phyloP scores from a whole-genome alignment of 1,140 invertebrate species.

The Drosophila ambigua region DNA sequence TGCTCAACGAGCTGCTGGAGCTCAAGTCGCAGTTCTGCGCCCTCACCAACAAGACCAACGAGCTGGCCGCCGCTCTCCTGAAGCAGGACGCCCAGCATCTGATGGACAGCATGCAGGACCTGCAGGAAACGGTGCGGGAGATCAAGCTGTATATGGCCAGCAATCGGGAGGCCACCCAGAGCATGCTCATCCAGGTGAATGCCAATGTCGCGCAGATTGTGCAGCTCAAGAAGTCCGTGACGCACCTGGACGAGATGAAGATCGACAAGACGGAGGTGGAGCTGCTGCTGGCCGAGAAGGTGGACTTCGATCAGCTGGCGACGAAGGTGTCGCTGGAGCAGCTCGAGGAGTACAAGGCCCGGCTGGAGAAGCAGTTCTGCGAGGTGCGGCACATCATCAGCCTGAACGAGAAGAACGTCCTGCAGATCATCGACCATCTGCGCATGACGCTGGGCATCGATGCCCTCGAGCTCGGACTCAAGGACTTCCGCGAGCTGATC shows the following conservation, averaged over 20 bases:
- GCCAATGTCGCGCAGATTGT: conserved; percentile 22
- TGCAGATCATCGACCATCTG: conserved; percentile 87
- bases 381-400: conserved; percentile 87
- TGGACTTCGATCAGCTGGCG: conserved; percentile 87
- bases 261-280: conserved; percentile 88
- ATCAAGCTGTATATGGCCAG: conserved; percentile 28
- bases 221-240: conserved; percentile 32
- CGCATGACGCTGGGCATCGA: conserved; percentile 88
- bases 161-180: conserved; percentile 32
- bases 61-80: conserved; percentile 55
- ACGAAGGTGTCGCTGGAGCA: conserved; percentile 89
- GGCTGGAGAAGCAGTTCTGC: conserved; percentile 86
- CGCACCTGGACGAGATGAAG: conserved; percentile 79
- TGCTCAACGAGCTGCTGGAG: conserved; percentile 65
- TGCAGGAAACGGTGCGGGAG: conserved; percentile 52
- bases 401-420: conserved; percentile 87
- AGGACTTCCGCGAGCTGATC: conserved; percentile 87
- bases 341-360: conserved; percentile 87
- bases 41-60: conserved; percentile 71
- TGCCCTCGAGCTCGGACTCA: conserved; percentile 88
- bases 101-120: conserved; percentile 54
- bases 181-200: conserved; percentile 29
- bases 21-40: conserved; percentile 68
- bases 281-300: conserved; percentile 89
- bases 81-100: conserved; percentile 61